Evolutionary conservation across 2,888 invertebrate species (phyloP).

Genomic region (Acheta domesticus): DNA sequence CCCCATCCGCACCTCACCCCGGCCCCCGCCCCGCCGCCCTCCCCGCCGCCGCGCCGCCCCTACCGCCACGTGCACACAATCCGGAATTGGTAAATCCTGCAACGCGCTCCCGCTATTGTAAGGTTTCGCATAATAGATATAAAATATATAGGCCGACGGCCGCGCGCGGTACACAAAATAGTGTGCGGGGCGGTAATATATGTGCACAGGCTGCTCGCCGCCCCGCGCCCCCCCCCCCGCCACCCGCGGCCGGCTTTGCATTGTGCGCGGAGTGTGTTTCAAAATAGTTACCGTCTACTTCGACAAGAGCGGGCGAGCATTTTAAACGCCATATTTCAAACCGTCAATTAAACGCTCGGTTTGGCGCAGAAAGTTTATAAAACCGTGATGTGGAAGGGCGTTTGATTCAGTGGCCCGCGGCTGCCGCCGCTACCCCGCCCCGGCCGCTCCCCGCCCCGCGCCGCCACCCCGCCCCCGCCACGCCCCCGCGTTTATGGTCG

Average conservation of each 20-base stretch:
- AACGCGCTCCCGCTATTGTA: not conserved
- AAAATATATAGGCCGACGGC: not conserved
- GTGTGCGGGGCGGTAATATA: not conserved
- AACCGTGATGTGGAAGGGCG: slow-evolving; percentile 18
- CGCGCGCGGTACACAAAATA: not conserved
- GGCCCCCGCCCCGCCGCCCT: no score
- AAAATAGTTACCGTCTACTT: slow-evolving; percentile 9
- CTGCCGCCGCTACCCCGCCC: no score
- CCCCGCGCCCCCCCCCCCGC: not conserved
- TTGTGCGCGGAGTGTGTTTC: not conserved
- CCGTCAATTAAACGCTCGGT: slow-evolving; percentile 18
- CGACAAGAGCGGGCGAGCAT: not conserved
- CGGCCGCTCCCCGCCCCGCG: no score
- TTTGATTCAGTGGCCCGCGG: not conserved
- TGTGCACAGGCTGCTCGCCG: not conserved
- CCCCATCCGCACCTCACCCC: no score
- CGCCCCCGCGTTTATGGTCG: no score
- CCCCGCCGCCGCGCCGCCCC: no score
- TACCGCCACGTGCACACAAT: not conserved
- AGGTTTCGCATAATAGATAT: not conserved
- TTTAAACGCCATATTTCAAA: slow-evolving; percentile 18
- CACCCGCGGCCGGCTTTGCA: not conserved
- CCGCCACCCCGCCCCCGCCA: no score
- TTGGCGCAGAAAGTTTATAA: slow-evolving; percentile 18
- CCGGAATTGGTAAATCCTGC: slow-evolving; percentile 18